phyloP scores from a whole-genome alignment of 2,888 invertebrate genomes.

The Nymphalis c-album region DNA sequence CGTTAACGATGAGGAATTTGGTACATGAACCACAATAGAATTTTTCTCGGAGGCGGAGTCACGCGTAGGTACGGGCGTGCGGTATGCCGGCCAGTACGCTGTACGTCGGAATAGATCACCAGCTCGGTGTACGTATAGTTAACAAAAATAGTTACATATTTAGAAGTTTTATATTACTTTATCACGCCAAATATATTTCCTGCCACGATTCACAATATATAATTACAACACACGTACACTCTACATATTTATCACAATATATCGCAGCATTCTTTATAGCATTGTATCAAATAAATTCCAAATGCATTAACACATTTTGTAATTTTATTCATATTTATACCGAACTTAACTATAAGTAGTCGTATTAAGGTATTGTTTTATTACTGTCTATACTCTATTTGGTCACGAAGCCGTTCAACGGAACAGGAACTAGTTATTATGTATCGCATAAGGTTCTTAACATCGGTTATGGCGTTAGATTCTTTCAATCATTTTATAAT shows the following conservation, averaged over 20 bases:
- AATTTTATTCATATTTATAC: neutral
- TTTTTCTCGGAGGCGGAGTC: slow-evolving; percentile 74
- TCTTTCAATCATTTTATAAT: slow-evolving; percentile 18
- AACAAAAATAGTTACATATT: slow-evolving; percentile 28
- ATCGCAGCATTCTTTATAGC: neutral
- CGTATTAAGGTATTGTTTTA: slow-evolving; percentile 21
- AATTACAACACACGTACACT: neutral
- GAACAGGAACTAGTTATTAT: slow-evolving; percentile 47
- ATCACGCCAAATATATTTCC: slow-evolving; percentile 17
- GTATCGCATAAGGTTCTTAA: slow-evolving; percentile 39
- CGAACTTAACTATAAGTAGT: neutral
- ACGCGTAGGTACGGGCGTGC: slow-evolving; percentile 54
- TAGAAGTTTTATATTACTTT: slow-evolving; percentile 17
- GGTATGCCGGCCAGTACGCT: slow-evolving; percentile 59
- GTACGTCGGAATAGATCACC: slow-evolving; percentile 53
- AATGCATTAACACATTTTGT: too few species aligned
- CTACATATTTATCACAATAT: neutral
- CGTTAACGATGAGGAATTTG: slow-evolving; percentile 76
- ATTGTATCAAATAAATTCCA: too few species aligned
- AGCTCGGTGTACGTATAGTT: slow-evolving; percentile 46
- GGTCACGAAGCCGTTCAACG: slow-evolving; percentile 61
- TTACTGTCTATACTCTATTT: slow-evolving; percentile 42
- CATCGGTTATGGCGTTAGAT: slow-evolving; percentile 25
- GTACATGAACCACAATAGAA: slow-evolving; percentile 79
- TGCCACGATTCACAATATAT: neutral